A percentile compares a stretch with the other conserved stretches of the same genome.
Conservation (phyloP, 2,113 vertebrate species). For the Thermophis baileyi region DNA sequence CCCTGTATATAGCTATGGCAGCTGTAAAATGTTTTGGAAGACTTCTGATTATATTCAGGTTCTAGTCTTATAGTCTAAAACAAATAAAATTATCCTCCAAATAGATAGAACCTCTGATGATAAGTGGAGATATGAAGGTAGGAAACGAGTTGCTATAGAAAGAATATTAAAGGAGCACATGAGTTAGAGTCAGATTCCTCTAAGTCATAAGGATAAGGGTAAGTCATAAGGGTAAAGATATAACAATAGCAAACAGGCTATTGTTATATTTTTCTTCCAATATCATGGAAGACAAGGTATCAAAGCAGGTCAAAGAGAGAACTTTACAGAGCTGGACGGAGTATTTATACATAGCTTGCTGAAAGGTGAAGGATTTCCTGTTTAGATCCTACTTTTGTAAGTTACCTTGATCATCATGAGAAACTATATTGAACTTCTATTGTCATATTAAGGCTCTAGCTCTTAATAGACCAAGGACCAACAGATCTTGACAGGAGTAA, state of each 20-base stretch:
- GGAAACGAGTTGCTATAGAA: neutral
- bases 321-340: neutral
- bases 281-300: neutral
- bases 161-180: neutral
- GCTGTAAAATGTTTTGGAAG: neutral
- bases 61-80: neutral
- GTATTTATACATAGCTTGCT: neutral
- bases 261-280: neutral
- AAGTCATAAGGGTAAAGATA: neutral
- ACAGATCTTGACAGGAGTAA: neutral
- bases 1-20: neutral
- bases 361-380: neutral
- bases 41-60: neutral
- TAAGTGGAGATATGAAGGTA: neutral
- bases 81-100: neutral
- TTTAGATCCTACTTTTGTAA: neutral
- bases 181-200: neutral
- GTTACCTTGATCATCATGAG: neutral
- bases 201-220: neutral
- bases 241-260: neutral
- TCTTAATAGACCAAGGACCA: neutral
- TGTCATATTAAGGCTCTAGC: neutral
- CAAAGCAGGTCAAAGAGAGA: neutral
- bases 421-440: neutral
- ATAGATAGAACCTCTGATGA: neutral